A percentile compares a stretch with the other conserved stretches of the same genome.
phyloP scores from a whole-genome alignment of 2,113 vertebrate species.

The Oceanites oceanicus region DNA sequence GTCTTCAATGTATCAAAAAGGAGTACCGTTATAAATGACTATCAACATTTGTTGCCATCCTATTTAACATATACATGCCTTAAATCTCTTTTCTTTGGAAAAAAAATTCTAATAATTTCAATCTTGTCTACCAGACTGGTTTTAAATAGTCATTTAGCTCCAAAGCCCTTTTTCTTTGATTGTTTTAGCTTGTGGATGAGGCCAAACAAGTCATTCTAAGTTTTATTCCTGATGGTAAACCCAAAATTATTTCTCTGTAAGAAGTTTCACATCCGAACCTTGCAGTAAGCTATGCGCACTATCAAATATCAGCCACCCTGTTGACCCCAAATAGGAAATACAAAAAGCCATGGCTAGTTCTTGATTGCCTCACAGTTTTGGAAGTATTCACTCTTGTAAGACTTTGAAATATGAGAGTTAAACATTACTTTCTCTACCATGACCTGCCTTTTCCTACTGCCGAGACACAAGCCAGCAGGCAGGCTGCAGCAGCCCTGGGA shows the following conservation, averaged over 20 bases:
- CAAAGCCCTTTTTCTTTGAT: neutral
- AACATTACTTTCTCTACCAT: neutral
- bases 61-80: neutral
- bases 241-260: neutral
- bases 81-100: neutral
- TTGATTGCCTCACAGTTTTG: neutral
- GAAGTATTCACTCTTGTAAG: neutral
- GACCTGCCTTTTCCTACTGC: neutral
- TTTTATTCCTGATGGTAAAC: neutral
- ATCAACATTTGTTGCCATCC: neutral
- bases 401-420: neutral
- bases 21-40: neutral
- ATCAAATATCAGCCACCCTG: neutral
- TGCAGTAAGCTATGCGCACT: neutral
- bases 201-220: neutral
- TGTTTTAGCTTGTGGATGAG: neutral
- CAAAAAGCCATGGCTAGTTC: neutral
- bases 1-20: neutral
- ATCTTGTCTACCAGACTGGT: neutral
- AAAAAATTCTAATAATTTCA: neutral
- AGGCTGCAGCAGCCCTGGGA: neutral
- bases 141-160: neutral
- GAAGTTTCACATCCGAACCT: neutral
- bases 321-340: neutral
- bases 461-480: fast-evolving